A percentile compares a stretch with the other conserved stretches of the same genome.
Evolutionary conservation across 1,140 invertebrate species (phyloP).

Genomic region (Pseudomyrmex flavicornis): DNA sequence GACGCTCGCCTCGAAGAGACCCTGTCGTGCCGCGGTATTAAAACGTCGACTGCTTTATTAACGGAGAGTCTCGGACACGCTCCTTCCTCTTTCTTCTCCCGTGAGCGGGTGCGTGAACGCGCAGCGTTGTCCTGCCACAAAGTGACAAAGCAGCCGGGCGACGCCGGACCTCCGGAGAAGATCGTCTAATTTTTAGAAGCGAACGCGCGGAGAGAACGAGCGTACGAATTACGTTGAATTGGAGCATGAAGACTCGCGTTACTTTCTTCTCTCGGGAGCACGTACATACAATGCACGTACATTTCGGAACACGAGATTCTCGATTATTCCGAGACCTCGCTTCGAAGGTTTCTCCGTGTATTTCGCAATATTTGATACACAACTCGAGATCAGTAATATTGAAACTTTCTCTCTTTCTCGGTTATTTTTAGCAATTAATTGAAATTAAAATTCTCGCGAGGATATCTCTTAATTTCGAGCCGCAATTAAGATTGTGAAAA

Average conservation of each 20-base stretch:
- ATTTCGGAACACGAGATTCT: background rate
- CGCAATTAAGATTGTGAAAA: background rate
- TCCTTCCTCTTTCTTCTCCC: slow-evolving; percentile 53
- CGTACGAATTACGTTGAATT: slow-evolving; percentile 36
- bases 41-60: slow-evolving; percentile 84
- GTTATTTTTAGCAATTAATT: slow-evolving; percentile 4
- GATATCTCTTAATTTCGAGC: slow-evolving; percentile 12
- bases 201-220: background rate
- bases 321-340: slow-evolving; percentile 7
- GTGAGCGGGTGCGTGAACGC: slow-evolving; percentile 59
- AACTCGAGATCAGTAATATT: too few relatives aligned
- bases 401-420: too few relatives aligned
- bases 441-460: background rate
- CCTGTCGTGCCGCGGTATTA: slow-evolving; percentile 80
- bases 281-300: background rate
- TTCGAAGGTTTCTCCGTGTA: background rate
- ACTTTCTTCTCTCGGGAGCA: slow-evolving; percentile 14
- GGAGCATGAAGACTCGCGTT: slow-evolving; percentile 39
- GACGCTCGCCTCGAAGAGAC: slow-evolving; percentile 65
- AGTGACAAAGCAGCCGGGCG: slow-evolving; percentile 49
- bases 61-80: slow-evolving; percentile 72
- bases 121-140: slow-evolving; percentile 58
- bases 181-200: slow-evolving; percentile 61
- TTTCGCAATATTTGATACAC: too few relatives aligned
- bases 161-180: slow-evolving; percentile 58